These are phyloP conservation scores for Coenobita brevimanus DNA, from an alignment of 1,140 invertebrate genomes.

Conservation along the genomic window DNA sequence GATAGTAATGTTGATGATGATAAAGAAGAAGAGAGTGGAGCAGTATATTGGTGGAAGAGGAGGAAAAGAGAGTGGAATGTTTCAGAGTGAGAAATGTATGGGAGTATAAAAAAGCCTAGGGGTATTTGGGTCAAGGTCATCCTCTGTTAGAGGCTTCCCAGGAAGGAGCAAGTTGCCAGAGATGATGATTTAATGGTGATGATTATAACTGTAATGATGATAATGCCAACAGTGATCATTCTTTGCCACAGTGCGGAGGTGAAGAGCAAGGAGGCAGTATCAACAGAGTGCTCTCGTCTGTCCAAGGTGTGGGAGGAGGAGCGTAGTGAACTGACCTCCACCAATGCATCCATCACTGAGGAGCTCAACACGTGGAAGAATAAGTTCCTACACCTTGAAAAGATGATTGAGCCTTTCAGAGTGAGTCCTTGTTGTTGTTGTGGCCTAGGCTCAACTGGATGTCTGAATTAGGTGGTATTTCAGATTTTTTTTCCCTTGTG, in stretches of 20 bases:
- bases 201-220: too few relatives aligned
- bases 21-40: not conserved
- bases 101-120: too few relatives aligned
- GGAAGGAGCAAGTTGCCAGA: not conserved
- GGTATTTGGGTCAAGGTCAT: too few relatives aligned
- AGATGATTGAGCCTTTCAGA: conserved; percentile 71
- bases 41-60: too few relatives aligned
- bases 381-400: conserved; percentile 66
- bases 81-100: too few relatives aligned
- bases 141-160: too few relatives aligned
- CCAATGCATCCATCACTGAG: conserved; percentile 3
- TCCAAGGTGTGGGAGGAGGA: not conserved
- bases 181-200: not conserved
- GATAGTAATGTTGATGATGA: not conserved
- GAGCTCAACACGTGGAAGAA: conserved; percentile 45
- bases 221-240: too few relatives aligned
- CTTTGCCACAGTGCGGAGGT: not conserved
- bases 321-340: not conserved
- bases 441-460: too few relatives aligned
- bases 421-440: conserved; percentile 10
- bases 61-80: not conserved
- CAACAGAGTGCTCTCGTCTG: not conserved
- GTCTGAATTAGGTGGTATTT: too few relatives aligned
- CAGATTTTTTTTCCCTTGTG: too few relatives aligned
- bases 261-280: not conserved